Conservation (phyloP, 1,140 invertebrate genomes). For the Stenopsyche tienmushanensis region DNA sequence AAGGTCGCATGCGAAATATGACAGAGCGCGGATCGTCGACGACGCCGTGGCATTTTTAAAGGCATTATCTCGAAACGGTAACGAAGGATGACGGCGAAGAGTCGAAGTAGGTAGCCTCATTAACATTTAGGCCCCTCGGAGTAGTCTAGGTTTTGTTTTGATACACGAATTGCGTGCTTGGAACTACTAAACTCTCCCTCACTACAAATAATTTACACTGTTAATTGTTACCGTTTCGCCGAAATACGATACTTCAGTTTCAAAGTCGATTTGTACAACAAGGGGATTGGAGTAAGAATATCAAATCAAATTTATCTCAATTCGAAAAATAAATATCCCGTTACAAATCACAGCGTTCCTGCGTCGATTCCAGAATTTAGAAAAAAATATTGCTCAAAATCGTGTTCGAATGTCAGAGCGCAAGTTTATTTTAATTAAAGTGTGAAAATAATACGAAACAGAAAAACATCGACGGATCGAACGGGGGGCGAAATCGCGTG, state of each 20-base stretch:
- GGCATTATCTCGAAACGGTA: no score
- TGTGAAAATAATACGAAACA: no score
- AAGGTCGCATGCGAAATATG: no score
- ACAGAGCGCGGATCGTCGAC: no score
- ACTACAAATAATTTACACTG: slow-evolving; percentile 34
- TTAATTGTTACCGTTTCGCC: slow-evolving; percentile 31
- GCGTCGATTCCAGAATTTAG: no score
- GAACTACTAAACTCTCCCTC: slow-evolving; percentile 24
- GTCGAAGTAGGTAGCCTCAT: slow-evolving; percentile 24
- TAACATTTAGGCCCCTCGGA: slow-evolving; percentile 26
- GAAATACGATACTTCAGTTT: slow-evolving; percentile 20
- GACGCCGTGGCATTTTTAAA: no score
- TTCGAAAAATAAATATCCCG: no score
- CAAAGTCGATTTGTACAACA: slow-evolving; percentile 1
- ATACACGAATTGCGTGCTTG: slow-evolving; percentile 25
- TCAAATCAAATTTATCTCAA: neutral
- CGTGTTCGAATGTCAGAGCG: no score
- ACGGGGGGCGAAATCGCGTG: slow-evolving; percentile 13
- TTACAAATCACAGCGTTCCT: no score
- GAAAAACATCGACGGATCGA: neutral
- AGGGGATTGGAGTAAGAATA: neutral
- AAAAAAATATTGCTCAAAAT: no score
- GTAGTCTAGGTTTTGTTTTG: slow-evolving; percentile 17
- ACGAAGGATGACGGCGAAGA: slow-evolving; percentile 15
- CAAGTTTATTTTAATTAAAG: no score